These are phyloP conservation scores for Forbesichthys papilliferus DNA, from an alignment of 2,113 vertebrate genomes.

Conservation along the genomic window DNA sequence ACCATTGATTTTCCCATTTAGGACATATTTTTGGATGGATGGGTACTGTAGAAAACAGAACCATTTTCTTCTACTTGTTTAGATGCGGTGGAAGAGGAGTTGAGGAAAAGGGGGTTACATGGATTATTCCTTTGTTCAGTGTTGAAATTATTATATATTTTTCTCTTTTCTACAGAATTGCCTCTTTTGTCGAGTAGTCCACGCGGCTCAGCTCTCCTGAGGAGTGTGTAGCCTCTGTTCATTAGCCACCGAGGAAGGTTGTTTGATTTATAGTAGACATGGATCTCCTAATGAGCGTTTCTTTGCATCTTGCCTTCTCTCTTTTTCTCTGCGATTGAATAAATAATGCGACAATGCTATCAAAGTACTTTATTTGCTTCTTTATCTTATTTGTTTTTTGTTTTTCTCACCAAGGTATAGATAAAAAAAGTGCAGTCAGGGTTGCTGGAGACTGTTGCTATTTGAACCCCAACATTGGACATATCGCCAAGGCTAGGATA, in stretches of 20 bases:
- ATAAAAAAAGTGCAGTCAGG: too few species aligned
- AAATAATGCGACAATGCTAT: not conserved
- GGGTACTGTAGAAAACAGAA: constrained; percentile 6
- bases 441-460: too few species aligned
- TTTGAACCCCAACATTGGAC: too few species aligned
- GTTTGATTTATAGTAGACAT: not conserved
- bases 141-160: too few species aligned
- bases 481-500: too few species aligned
- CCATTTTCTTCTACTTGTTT: not conserved
- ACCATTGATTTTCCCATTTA: constrained; percentile 18
- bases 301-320: not conserved
- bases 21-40: constrained; percentile 4
- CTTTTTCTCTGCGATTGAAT: not conserved
- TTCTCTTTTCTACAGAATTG: not conserved
- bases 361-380: too few species aligned
- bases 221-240: not conserved
- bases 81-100: not conserved
- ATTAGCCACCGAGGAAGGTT: not conserved
- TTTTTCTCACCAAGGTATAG: too few species aligned
- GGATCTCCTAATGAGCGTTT: not conserved
- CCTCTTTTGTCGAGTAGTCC: not conserved
- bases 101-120: not conserved
- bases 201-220: not conserved
- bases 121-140: not conserved
- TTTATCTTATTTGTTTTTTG: too few species aligned